phyloP scores from a whole-genome alignment of 2,888 invertebrate genomes.

The Drosophila peninsularis region DNA sequence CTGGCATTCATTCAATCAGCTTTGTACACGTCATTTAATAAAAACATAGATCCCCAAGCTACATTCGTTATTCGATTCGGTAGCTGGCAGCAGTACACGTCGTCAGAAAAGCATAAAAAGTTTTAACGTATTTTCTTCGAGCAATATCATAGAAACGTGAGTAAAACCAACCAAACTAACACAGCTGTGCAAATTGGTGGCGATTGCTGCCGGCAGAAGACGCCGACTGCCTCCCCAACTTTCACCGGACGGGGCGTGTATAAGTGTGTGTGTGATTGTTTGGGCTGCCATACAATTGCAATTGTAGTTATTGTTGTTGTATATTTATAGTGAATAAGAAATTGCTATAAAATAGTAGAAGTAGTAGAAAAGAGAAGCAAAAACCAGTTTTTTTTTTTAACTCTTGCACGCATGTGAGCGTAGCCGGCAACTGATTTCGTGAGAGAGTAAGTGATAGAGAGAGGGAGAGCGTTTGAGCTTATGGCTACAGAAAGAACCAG shows the following conservation, averaged over 20 bases:
- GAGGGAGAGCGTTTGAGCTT: neutral
- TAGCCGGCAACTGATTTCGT: constrained; percentile 21
- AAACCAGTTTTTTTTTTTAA: constrained; percentile 60
- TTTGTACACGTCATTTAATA: constrained; percentile 72
- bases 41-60: constrained; percentile 35
- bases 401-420: constrained; percentile 12
- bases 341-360: constrained; percentile 11
- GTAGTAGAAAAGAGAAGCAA: constrained; percentile 6
- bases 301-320: constrained; percentile 3
- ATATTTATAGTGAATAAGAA: constrained; percentile 18
- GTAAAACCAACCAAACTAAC: constrained; percentile 21
- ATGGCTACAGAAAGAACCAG: constrained; percentile 51
- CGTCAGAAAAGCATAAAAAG: constrained; percentile 55
- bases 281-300: constrained; percentile 13
- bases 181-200: constrained; percentile 51
- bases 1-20: constrained; percentile 59
- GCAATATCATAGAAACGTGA: constrained; percentile 12
- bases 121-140: neutral
- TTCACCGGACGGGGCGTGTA: constrained; percentile 53
- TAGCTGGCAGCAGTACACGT: constrained; percentile 66
- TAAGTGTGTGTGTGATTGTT: constrained; percentile 3
- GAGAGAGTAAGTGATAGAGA: neutral
- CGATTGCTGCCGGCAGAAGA: constrained; percentile 32
- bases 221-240: constrained; percentile 38
- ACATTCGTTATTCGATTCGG: constrained; percentile 18